Conservation (phyloP, 2,113 vertebrate species). For the Hippocampus zosterae region DNA sequence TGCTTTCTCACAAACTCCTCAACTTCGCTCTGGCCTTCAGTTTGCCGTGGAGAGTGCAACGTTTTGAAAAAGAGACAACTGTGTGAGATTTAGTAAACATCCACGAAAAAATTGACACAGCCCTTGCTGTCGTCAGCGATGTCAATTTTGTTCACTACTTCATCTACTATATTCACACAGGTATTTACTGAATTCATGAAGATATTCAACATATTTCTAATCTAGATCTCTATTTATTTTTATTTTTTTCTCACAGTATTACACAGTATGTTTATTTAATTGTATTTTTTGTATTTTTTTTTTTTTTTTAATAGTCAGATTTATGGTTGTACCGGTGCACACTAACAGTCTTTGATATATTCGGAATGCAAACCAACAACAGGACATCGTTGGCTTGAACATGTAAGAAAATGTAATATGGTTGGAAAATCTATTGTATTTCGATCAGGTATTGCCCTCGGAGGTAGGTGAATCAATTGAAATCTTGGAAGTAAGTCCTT, state of each 20-base stretch:
- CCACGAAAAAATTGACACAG: conserved; percentile 62
- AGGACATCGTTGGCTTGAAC: conserved; percentile 60
- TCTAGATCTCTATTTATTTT: conserved; percentile 65
- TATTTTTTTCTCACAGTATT: conserved; percentile 74
- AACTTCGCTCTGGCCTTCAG: conserved; percentile 37
- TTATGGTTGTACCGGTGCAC: conserved; percentile 62
- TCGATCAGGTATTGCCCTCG: conserved; percentile 83
- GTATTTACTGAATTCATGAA: conserved; percentile 73
- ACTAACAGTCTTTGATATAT: conserved; percentile 74
- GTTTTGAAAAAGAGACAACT: conserved; percentile 60
- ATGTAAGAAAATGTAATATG: conserved; percentile 65
- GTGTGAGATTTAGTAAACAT: conserved; percentile 71
- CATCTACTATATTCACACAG: conserved; percentile 72
- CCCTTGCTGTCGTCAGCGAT: conserved; percentile 49
- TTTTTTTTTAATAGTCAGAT: conserved; percentile 44
- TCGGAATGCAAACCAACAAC: conserved; percentile 61
- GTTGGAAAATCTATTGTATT: conserved; percentile 53
- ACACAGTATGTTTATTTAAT: conserved; percentile 66
- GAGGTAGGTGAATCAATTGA: conserved; percentile 97
- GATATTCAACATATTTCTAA: conserved; percentile 74
- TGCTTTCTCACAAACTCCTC: conserved; percentile 60
- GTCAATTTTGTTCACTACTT: conserved; percentile 70
- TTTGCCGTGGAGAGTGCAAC: conserved; percentile 65
- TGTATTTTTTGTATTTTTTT: conserved; percentile 23
- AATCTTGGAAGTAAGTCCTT: conserved; percentile 92